phyloP scores from a whole-genome alignment of 2,888 invertebrate species.

The Boloria euphrosyne region DNA sequence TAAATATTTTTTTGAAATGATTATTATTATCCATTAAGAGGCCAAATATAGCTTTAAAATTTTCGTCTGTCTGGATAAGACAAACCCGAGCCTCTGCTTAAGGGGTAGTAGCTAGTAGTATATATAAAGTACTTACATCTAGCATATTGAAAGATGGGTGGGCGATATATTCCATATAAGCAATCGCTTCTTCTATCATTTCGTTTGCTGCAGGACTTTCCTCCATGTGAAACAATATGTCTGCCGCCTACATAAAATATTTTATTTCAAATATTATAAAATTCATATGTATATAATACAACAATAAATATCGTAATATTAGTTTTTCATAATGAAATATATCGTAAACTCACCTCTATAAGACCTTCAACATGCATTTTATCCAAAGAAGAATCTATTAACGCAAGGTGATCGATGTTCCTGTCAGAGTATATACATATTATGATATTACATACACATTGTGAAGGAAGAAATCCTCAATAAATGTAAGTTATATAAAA shows the following conservation, averaged over 20 bases:
- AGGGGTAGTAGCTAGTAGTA: background rate
- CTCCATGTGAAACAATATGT: conserved; percentile 53
- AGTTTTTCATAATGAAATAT: background rate
- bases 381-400: conserved; percentile 22
- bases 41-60: too few relatives aligned
- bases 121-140: conserved; percentile 52
- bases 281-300: too few relatives aligned
- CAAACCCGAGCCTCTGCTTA: too few relatives aligned
- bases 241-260: conserved; percentile 42
- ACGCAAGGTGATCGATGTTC: background rate
- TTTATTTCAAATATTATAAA: background rate
- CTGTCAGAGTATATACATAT: background rate
- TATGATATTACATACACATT: background rate
- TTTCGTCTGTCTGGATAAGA: too few relatives aligned
- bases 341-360: conserved; percentile 50
- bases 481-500: background rate
- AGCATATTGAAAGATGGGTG: conserved; percentile 56
- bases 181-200: conserved; percentile 53
- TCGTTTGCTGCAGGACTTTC: conserved; percentile 49
- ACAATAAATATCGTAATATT: conserved; percentile 1
- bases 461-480: too few relatives aligned
- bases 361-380: conserved; percentile 55
- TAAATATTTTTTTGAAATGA: too few relatives aligned
- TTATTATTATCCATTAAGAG: too few relatives aligned
- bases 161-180: conserved; percentile 54